Percentiles rank a stretch among this genome's conserved stretches.
Evolutionary conservation across 2,888 invertebrate genomes (phyloP).

Genomic region (Hypselothyrea guttata): DNA sequence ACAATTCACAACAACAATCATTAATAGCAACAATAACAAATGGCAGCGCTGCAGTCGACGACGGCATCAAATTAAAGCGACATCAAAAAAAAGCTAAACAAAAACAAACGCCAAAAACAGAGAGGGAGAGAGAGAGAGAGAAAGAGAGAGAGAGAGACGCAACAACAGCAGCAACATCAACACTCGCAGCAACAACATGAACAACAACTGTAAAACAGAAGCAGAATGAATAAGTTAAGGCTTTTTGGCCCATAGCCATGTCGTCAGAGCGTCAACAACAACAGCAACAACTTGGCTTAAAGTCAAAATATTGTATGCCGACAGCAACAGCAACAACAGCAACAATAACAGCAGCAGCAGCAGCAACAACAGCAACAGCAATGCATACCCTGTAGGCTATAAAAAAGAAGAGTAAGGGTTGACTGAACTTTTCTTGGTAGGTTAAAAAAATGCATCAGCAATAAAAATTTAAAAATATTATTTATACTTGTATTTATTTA

Average conservation of each 20-base stretch:
- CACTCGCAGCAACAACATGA: conserved; percentile 24
- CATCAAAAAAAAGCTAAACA: conserved; percentile 29
- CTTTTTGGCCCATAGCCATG: conserved; percentile 38
- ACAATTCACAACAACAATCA: conserved; percentile 23
- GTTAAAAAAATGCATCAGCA: not conserved
- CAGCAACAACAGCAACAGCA: conserved; percentile 20
- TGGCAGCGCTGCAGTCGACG: conserved; percentile 53
- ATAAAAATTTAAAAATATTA: not conserved
- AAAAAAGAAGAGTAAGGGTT: not conserved
- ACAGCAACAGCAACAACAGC: conserved; percentile 28
- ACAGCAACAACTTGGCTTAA: conserved; percentile 15
- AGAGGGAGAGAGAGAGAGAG: no score
- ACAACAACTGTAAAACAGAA: conserved; percentile 51
- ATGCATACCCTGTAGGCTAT: conserved; percentile 32
- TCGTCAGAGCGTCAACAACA: conserved; percentile 40
- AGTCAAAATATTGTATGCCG: conserved; percentile 23
- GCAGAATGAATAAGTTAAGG: conserved; percentile 56
- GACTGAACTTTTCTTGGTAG: not conserved
- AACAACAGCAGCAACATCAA: conserved; percentile 32
- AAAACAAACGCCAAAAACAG: conserved; percentile 17
- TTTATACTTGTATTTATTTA: no score
- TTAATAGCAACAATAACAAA: conserved; percentile 52
- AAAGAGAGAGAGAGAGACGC: conserved; percentile 28
- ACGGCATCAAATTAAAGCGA: conserved; percentile 44
- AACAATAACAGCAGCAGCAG: conserved; percentile 11